Percentiles rank a stretch among this genome's conserved stretches.
Evolutionary conservation across 2,797 vertebrate genomes (phyloP).

Genomic region (Schizopygopsis malacanthus): DNA sequence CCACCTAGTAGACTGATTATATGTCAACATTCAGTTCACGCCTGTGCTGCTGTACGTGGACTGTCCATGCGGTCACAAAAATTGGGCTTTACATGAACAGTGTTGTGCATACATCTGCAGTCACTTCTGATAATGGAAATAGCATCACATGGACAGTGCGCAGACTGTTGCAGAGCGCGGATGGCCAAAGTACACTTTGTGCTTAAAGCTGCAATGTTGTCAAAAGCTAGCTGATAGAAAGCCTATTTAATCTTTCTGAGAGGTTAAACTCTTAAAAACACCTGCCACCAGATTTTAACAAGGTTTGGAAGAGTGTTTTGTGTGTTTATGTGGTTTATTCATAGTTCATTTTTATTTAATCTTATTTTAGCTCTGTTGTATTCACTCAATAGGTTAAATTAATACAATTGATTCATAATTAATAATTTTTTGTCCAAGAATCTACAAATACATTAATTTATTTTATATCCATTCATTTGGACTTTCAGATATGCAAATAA

Average conservation of each 20-base stretch:
- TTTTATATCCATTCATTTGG: background rate
- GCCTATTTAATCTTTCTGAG: background rate
- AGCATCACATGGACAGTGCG: background rate
- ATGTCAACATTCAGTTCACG: background rate
- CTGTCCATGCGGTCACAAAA: background rate
- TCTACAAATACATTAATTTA: background rate
- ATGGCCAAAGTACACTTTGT: background rate
- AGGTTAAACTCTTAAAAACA: background rate
- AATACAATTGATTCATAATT: background rate
- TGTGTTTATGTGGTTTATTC: background rate
- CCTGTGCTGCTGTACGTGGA: background rate
- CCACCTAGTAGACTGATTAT: background rate
- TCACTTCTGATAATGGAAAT: background rate
- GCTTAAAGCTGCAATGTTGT: background rate
- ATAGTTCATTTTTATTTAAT: background rate
- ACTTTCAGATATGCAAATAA: background rate
- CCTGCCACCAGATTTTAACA: background rate
- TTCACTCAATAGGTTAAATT: constrained; percentile 3
- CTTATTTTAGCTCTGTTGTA: background rate
- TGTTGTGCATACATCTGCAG: background rate
- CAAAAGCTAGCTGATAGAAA: background rate
- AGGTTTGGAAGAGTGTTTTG: background rate
- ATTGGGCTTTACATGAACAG: background rate
- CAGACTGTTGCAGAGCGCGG: background rate
- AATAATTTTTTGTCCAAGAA: background rate